Evolutionary conservation across 2,797 vertebrate species (phyloP).

Genomic region (Moxostoma hubbsi): DNA sequence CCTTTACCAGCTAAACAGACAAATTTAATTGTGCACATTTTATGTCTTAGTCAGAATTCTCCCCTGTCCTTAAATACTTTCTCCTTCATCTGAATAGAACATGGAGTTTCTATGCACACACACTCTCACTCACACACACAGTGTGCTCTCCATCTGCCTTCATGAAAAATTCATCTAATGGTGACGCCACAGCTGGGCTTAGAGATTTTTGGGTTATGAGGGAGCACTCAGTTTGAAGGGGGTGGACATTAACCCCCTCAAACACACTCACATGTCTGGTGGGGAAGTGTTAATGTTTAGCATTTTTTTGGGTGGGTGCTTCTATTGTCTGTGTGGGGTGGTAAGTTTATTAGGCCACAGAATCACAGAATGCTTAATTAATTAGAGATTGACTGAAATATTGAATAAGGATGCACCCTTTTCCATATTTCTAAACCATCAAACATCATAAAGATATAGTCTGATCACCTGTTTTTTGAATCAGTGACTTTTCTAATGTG

Average conservation of each 20-base stretch:
- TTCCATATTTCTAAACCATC: neutral
- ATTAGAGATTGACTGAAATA: neutral
- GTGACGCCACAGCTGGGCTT: conserved; percentile 51
- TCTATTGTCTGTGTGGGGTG: neutral
- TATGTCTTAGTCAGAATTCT: conserved; percentile 20
- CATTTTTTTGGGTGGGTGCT: conserved; percentile 7
- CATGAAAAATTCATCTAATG: conserved; percentile 79
- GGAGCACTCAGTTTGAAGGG: conserved; percentile 1
- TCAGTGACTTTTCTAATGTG: neutral
- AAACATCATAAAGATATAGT: neutral
- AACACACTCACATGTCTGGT: neutral
- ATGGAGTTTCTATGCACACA: conserved; percentile 5
- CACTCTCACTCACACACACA: conserved; percentile 12
- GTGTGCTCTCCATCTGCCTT: conserved; percentile 71
- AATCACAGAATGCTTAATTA: conserved; percentile 28
- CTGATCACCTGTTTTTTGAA: neutral
- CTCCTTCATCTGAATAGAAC: conserved; percentile 22
- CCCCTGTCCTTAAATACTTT: conserved; percentile 24
- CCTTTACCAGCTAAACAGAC: neutral
- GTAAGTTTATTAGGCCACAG: neutral
- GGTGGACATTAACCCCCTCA: conserved; percentile 1
- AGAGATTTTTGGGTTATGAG: conserved; percentile 35
- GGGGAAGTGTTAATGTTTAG: conserved; percentile 17
- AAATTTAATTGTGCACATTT: conserved; percentile 17
- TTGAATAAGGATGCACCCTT: neutral